Evolutionary conservation across 2,888 invertebrate species (phyloP), one percentile per base, ranked within the genome.

Genomic region (Autographa gamma): DNA sequence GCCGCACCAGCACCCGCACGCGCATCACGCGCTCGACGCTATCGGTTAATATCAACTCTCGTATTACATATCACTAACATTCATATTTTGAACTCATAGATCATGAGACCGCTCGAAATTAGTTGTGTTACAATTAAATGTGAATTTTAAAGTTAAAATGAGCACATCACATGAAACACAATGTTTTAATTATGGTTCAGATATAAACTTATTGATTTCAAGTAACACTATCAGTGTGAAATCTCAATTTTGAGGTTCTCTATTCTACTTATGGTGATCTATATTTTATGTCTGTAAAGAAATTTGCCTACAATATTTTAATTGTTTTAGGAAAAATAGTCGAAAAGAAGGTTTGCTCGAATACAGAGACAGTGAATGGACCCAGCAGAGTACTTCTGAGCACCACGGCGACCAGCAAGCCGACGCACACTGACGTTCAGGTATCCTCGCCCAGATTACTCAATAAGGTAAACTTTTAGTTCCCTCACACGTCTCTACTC

Each of bases 301-400:
- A 18, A 31, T 52, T 43, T 11, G n/a, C 54, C 66, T 77, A 71
- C 60, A 77, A 65, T 60, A 38, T 25, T 62, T 14, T 64, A 52
- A 56, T 71, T 64, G 63, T 93, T 93, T 9, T 90, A 97, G 96
- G 96, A 71, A 97, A 97, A 96, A 96, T 97, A 84, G 96, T 97
- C 73, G 97, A 97, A 85, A 96, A 96, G 90, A 97, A 96, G 90
- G 96, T 96, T 90, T 96, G 96, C 89, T 91, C 96, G 83, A 94
- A 91, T 74, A 91, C 93, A 58, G 93, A 95, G 85, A 90, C 88
- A 54, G 93, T 88, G 83, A 96, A 95, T 76, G 95, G 95, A 9
- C 95, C 96, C 13, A 92, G 92, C 84, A 84, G 94, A 75, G 94
- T 93, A 61, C 89, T 95, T 19, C 89, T 95, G 62, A 91, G 90